Evolutionary conservation across 2,113 vertebrate genomes (phyloP).

Genomic region (Procapra przewalskii): DNA sequence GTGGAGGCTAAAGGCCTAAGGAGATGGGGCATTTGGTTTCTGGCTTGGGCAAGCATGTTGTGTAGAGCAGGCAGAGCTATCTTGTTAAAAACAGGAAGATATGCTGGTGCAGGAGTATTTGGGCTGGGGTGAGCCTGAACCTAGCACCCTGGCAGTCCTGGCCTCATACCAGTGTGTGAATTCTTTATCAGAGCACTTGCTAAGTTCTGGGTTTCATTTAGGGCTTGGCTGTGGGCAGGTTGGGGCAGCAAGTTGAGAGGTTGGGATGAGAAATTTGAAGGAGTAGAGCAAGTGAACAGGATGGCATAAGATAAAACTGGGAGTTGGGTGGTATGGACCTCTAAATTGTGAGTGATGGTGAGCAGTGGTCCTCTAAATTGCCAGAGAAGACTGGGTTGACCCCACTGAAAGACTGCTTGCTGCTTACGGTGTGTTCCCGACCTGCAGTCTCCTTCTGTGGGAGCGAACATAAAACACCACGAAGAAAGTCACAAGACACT

Average conservation of each 20-base stretch:
- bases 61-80: neutral
- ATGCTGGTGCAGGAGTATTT: neutral
- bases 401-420: neutral
- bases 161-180: neutral
- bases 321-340: accelerated
- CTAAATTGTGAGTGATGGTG: neutral
- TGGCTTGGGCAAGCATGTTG: neutral
- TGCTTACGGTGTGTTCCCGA: neutral
- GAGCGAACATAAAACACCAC: neutral
- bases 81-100: constrained; percentile 25
- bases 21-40: constrained; percentile 39
- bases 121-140: neutral
- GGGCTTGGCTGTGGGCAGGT: neutral
- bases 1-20: neutral
- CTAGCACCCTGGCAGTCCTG: neutral
- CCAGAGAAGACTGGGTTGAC: neutral
- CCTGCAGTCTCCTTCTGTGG: neutral
- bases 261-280: neutral
- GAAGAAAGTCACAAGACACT: neutral
- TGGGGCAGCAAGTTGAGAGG: neutral
- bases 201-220: neutral
- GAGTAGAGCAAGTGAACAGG: neutral
- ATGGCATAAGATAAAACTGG: neutral
- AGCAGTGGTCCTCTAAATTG: neutral
- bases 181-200: neutral